Conservation (phyloP, 2,113 vertebrate species). For the Caranx melampygus region DNA sequence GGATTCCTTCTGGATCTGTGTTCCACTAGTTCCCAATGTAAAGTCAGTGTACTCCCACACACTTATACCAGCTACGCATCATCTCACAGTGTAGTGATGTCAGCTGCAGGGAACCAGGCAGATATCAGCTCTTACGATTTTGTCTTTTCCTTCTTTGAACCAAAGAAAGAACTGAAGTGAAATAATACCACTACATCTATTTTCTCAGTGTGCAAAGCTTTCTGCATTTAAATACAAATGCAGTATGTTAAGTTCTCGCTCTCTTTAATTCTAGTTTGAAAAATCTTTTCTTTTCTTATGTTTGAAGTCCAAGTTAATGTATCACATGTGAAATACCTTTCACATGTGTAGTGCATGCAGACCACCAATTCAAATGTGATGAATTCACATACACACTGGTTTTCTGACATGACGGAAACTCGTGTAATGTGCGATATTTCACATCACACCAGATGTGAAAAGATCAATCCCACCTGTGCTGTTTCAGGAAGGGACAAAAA, state of each 20-base stretch:
- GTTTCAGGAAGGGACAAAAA: neutral
- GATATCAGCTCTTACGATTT: neutral
- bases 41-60: conserved; percentile 47
- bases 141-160: neutral
- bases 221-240: neutral
- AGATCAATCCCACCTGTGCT: neutral
- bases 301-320: too few species aligned
- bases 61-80: conserved; percentile 31
- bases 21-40: conserved; percentile 39
- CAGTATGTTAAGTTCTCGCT: neutral
- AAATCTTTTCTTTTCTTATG: neutral
- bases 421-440: neutral
- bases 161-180: neutral
- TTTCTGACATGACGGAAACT: neutral
- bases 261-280: neutral
- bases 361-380: neutral
- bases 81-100: conserved; percentile 27
- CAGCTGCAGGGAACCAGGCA: conserved; percentile 1
- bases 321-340: neutral
- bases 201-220: neutral
- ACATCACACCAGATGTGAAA: neutral
- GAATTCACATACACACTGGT: neutral
- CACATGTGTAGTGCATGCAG: neutral
- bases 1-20: conserved; percentile 58
- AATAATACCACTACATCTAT: neutral